A percentile compares a stretch with the other conserved stretches of the same genome.
phyloP scores from a whole-genome alignment of 2,797 vertebrate genomes.

The Luscinia luscinia region DNA sequence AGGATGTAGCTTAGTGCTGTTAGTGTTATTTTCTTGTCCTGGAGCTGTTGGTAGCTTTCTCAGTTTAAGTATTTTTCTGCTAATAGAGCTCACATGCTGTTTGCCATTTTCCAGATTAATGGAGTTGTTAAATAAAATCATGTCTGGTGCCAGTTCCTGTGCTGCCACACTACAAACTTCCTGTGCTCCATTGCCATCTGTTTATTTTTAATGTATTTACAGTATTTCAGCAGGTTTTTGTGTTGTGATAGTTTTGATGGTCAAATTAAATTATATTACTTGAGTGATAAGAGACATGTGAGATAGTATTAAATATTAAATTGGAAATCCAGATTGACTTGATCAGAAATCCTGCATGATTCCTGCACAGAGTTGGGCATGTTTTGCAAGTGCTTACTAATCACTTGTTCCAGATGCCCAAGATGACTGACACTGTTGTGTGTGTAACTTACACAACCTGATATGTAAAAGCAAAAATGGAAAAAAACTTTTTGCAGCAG shows the following conservation, averaged over 20 bases:
- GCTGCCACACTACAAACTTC: neutral
- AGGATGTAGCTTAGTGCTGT: neutral
- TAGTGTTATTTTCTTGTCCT: neutral
- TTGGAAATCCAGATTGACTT: neutral
- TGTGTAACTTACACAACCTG: neutral
- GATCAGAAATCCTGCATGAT: neutral
- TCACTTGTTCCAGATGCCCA: neutral
- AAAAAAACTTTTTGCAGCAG: neutral
- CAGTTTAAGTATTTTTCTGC: neutral
- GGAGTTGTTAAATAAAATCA: neutral
- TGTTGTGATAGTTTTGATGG: neutral
- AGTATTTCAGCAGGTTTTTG: neutral
- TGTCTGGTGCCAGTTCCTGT: neutral
- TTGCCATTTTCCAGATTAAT: neutral
- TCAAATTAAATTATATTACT: neutral
- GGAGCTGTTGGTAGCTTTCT: neutral
- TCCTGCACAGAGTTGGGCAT: rapidly evolving
- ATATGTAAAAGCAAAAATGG: neutral
- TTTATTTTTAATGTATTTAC: neutral
- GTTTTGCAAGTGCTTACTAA: neutral
- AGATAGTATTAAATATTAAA: neutral
- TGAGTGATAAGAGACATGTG: neutral
- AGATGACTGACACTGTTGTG: neutral
- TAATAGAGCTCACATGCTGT: neutral
- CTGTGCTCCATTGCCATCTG: neutral